phyloP scores from a whole-genome alignment of 30 jellyfish, hydroid and myxozoan genomes.

The Cassiopea xamachana region DNA sequence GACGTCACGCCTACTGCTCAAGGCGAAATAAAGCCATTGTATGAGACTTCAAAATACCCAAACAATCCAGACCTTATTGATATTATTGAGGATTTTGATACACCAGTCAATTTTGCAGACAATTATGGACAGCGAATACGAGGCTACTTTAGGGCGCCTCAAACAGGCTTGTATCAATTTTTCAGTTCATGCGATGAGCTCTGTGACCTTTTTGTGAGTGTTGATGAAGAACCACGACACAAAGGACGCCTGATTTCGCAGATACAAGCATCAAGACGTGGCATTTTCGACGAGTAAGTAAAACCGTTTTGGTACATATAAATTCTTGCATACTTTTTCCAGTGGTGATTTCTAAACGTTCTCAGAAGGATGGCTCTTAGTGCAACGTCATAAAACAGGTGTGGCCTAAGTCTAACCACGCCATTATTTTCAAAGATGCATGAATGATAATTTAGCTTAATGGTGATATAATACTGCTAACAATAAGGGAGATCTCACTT shows the following conservation, averaged over 20 bases:
- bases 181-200: constrained; percentile 92
- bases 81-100: constrained; percentile 80
- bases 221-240: constrained; percentile 88
- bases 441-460: too few relatives aligned
- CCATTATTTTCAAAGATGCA: too few relatives aligned
- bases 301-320: not conserved
- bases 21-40: constrained; percentile 87
- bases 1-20: constrained; percentile 69
- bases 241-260: constrained; percentile 83
- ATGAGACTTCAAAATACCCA: constrained; percentile 78
- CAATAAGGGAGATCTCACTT: too few relatives aligned
- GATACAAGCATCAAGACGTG: constrained; percentile 84
- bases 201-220: constrained; percentile 88
- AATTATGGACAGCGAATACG: constrained; percentile 93
- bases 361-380: too few relatives aligned
- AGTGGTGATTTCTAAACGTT: too few relatives aligned
- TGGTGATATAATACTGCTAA: too few relatives aligned
- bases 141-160: constrained; percentile 89
- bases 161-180: constrained; percentile 79
- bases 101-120: constrained; percentile 86
- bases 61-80: constrained; percentile 85
- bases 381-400: too few relatives aligned
- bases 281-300: constrained; percentile 82
- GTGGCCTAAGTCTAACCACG: too few relatives aligned
- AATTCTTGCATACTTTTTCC: too few relatives aligned